Base-by-base conservation (phyloP, 2,797 vertebrate species). In the Pitangus sulphuratus region DNA sequence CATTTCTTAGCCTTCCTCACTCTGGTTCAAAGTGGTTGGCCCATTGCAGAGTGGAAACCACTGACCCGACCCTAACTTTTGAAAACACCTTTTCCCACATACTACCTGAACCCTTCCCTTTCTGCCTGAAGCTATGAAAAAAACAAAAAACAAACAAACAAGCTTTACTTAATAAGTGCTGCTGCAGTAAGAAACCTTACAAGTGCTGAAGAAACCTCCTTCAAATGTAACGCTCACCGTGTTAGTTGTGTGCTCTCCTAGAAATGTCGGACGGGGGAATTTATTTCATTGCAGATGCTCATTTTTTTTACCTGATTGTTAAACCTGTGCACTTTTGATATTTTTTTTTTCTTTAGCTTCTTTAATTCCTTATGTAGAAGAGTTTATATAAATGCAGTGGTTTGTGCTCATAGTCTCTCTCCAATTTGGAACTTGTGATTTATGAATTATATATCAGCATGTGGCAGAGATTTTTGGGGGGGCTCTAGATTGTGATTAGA, bases 301-400 rank as follows among this genome's bases (percentile, higher is more conserved):
- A 40, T 92, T 97, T 93, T 92, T 92, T 96, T 96, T 95, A 97
- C 84, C 96, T 80, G 94, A 96, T 98, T 96, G 80, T 98, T 97
- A 98, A 98, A 98, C 97, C 98, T 98, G 98, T 99, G 99, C 99
- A 99, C 99, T 99, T 99, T 99, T 98, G 98, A 91, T 98, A 98
- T 98, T 98, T 98, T 45, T 97, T 98, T 98, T 45, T 97, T 92
- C 96, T 98, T 97, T 97, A 94, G 97, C 93, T 97, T 98, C 97
- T 97, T 97, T 96, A 95, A 98, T 98, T 98, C 98, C 95, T 96
- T 89, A 97, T 96, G 85, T 98, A 98, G 98, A 98, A 98, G 98
- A 97, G 94, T 98, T 97, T 96, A 98, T 97, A 97, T 98, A 98
- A 94, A 98, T 97, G 96, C 97, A 96, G 95, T 97, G 98, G 98